Percentiles rank a stretch among this genome's conserved stretches.
Conservation (phyloP, 2,797 vertebrate genomes). For the Halcyon smyrnensis region DNA sequence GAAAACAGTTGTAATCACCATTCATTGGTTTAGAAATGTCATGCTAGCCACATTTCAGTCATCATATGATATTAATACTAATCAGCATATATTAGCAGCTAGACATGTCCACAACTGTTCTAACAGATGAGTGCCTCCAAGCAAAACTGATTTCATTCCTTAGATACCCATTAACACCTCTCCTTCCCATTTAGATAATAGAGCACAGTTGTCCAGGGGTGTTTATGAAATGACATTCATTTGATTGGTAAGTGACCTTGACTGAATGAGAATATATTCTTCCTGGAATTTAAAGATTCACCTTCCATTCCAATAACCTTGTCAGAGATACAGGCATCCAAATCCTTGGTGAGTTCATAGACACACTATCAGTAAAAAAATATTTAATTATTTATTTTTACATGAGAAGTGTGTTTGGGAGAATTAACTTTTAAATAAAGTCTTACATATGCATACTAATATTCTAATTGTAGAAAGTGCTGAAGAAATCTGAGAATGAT, state of each 20-base stretch:
- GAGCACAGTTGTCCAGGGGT: constrained; percentile 71
- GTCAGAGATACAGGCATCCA: not conserved
- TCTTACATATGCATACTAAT: not conserved
- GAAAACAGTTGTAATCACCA: constrained; percentile 30
- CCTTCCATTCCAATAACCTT: constrained; percentile 19
- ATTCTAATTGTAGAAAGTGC: not conserved
- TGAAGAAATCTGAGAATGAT: not conserved
- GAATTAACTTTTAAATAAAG: not conserved
- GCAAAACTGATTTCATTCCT: constrained; percentile 75
- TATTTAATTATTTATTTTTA: not conserved
- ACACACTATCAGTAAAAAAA: not conserved
- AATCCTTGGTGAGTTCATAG: not conserved
- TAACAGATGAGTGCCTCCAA: constrained; percentile 73
- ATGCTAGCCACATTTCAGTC: constrained; percentile 62
- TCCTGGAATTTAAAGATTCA: constrained; percentile 44
- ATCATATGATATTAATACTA: constrained; percentile 71
- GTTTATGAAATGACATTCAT: constrained; percentile 68
- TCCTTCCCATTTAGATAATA: constrained; percentile 72
- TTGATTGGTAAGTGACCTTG: constrained; percentile 77
- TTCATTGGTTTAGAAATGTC: constrained; percentile 50
- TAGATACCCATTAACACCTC: constrained; percentile 68
- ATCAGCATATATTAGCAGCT: constrained; percentile 77
- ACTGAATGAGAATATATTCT: constrained; percentile 13
- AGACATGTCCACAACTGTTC: constrained; percentile 75
- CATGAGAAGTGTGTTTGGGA: not conserved